These are phyloP conservation scores for Drosophila parabipectinata DNA, from an alignment of 1,140 invertebrate genomes.

Conservation along the genomic window DNA sequence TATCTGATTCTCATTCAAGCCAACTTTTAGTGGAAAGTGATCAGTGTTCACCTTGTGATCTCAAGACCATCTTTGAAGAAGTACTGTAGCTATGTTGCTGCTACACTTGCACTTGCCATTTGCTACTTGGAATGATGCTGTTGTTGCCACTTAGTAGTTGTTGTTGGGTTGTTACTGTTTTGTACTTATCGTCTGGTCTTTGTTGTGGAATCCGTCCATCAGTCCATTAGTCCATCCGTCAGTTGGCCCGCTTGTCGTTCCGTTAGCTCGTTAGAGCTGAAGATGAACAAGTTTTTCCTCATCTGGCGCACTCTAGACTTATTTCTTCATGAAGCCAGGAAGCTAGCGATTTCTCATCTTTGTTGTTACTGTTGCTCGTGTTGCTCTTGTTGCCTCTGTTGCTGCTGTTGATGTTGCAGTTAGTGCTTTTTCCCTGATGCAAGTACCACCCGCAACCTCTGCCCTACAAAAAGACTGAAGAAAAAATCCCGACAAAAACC, in stretches of 20 bases:
- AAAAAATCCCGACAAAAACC: slow-evolving; percentile 8
- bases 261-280: slow-evolving; percentile 68
- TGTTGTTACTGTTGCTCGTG: slow-evolving; percentile 27
- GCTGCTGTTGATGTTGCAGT: slow-evolving; percentile 32
- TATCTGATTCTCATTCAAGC: too few species aligned
- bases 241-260: slow-evolving; percentile 44
- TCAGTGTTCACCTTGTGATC: slow-evolving; percentile 3
- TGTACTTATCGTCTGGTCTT: slow-evolving; percentile 41
- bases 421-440: slow-evolving; percentile 42
- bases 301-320: slow-evolving; percentile 28
- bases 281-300: slow-evolving; percentile 77
- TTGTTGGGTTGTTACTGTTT: slow-evolving; percentile 14
- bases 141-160: slow-evolving; percentile 15
- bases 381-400: slow-evolving; percentile 20
- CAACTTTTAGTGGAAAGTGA: not conserved
- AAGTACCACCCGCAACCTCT: slow-evolving; percentile 47
- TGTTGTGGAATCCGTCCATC: slow-evolving; percentile 34
- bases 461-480: not conserved
- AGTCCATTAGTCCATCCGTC: slow-evolving; percentile 4
- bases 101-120: slow-evolving; percentile 78
- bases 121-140: slow-evolving; percentile 41
- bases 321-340: slow-evolving; percentile 68
- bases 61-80: slow-evolving; percentile 24
- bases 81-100: slow-evolving; percentile 40
- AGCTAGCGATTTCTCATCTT: slow-evolving; percentile 76